Conservation (phyloP, 1,140 invertebrate genomes). For the Steinernema feltiae region DNA sequence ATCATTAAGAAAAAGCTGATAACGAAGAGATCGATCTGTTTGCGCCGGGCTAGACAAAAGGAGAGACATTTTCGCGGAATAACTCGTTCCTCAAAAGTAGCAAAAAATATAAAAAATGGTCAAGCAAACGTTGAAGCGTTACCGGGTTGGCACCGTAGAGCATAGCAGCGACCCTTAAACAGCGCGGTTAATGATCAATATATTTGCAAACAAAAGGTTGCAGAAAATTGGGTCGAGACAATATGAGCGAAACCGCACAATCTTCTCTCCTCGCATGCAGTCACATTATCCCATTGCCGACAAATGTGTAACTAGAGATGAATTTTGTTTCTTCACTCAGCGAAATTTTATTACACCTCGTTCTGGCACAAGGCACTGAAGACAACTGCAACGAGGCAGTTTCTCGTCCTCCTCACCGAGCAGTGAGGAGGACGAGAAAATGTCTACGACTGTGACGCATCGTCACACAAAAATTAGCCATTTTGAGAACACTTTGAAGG, state of each 20-base stretch:
- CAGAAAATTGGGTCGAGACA: not conserved
- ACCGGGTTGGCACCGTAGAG: too few species aligned
- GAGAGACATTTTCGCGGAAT: not conserved
- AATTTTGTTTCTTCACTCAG: constrained; percentile 10
- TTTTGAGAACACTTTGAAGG: not conserved
- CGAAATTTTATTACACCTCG: constrained; percentile 14
- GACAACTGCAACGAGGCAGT: not conserved
- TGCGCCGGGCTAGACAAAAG: not conserved
- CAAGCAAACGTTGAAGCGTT: too few species aligned
- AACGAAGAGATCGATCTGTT: constrained; percentile 1
- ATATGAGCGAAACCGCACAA: not conserved
- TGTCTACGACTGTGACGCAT: not conserved
- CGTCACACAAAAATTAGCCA: not conserved
- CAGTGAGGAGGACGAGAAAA: not conserved
- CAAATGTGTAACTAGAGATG: constrained; percentile 15
- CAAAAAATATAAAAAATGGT: too few species aligned
- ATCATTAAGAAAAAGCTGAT: constrained; percentile 13
- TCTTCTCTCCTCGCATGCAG: not conserved
- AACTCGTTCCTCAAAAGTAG: too few species aligned
- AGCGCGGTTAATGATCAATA: too few species aligned
- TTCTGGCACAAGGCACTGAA: not conserved
- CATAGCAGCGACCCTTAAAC: too few species aligned
- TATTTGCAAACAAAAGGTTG: too few species aligned
- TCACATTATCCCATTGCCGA: constrained; percentile 15
- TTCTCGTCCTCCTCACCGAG: too few species aligned